Conservation (phyloP, 1,140 invertebrate species). For the Zaprionus inermis region DNA sequence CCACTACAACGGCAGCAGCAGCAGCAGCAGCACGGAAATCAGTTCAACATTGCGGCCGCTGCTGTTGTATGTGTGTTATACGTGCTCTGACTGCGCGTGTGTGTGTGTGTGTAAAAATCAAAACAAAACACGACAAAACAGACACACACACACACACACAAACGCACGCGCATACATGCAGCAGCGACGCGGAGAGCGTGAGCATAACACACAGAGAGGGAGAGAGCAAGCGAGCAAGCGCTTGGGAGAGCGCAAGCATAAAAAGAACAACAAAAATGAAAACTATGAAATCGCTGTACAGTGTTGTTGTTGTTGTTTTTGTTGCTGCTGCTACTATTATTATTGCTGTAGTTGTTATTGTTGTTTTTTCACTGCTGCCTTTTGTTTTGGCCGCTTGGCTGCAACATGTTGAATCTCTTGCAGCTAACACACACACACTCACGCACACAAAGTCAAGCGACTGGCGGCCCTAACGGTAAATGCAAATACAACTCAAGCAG, state of each 20-base stretch:
- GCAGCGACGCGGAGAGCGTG: conserved; percentile 10
- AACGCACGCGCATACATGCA: background rate
- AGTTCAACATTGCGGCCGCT: conserved; percentile 47
- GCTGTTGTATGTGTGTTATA: conserved; percentile 8
- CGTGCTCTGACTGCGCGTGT: background rate
- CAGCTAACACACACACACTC: conserved; percentile 25
- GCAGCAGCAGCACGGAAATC: conserved; percentile 46
- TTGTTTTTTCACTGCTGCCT: conserved; percentile 27
- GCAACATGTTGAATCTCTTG: conserved; percentile 55
- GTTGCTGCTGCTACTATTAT: conserved; percentile 27
- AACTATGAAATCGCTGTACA: conserved; percentile 37
- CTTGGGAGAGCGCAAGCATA: conserved; percentile 28
- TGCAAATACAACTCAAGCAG: conserved; percentile 39
- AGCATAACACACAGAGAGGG: conserved; percentile 17
- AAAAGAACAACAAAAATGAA: conserved; percentile 41
- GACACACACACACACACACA: background rate
- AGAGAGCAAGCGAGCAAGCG: background rate
- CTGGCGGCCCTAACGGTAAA: conserved; percentile 51
- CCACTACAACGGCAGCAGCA: conserved; percentile 29
- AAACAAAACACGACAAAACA: conserved; percentile 56
- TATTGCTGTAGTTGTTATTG: conserved; percentile 22
- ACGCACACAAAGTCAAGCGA: conserved; percentile 13
- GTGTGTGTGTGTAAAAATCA: conserved; percentile 49
- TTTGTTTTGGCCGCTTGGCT: conserved; percentile 38
- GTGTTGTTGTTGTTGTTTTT: conserved; percentile 35